Percentiles rank a stretch among this genome's conserved stretches.
Evolutionary conservation across 2,113 vertebrate genomes (phyloP).

Genomic region (Caranx melampygus): DNA sequence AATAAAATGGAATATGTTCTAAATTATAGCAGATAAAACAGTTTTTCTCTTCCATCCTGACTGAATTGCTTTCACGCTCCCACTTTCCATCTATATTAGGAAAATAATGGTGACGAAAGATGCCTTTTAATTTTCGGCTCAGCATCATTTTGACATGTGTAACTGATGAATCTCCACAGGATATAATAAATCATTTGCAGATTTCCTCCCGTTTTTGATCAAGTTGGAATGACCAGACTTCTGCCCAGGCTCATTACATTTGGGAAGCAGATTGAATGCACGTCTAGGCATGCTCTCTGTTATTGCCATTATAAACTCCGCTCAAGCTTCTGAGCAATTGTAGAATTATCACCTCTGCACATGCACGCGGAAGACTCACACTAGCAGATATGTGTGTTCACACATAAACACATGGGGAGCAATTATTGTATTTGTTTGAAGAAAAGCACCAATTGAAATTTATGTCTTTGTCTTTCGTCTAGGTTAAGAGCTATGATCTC

Average conservation of each 20-base stretch:
- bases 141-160: slow-evolving; percentile 77
- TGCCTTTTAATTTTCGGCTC: slow-evolving; percentile 80
- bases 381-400: slow-evolving; percentile 22
- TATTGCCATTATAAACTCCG: slow-evolving; percentile 66
- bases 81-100: slow-evolving; percentile 54
- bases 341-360: slow-evolving; percentile 78
- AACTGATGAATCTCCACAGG: slow-evolving; percentile 79
- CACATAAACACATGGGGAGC: slow-evolving; percentile 27
- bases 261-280: slow-evolving; percentile 76
- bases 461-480: slow-evolving; percentile 7
- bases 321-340: slow-evolving; percentile 60
- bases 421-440: slow-evolving; percentile 46
- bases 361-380: slow-evolving; percentile 39
- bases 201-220: slow-evolving; percentile 74
- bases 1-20: slow-evolving; percentile 20
- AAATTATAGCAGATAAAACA: slow-evolving; percentile 26
- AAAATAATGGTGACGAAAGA: slow-evolving; percentile 69
- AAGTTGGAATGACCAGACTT: slow-evolving; percentile 68
- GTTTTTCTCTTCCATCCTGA: slow-evolving; percentile 30
- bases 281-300: slow-evolving; percentile 71
- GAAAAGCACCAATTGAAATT: slow-evolving; percentile 12
- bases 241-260: slow-evolving; percentile 69
- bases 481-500: background rate
- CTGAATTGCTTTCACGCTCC: slow-evolving; percentile 35
- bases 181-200: slow-evolving; percentile 81